Evolutionary conservation across 2,797 vertebrate species (phyloP).

Genomic region (Microctenopoma steveboyesi): DNA sequence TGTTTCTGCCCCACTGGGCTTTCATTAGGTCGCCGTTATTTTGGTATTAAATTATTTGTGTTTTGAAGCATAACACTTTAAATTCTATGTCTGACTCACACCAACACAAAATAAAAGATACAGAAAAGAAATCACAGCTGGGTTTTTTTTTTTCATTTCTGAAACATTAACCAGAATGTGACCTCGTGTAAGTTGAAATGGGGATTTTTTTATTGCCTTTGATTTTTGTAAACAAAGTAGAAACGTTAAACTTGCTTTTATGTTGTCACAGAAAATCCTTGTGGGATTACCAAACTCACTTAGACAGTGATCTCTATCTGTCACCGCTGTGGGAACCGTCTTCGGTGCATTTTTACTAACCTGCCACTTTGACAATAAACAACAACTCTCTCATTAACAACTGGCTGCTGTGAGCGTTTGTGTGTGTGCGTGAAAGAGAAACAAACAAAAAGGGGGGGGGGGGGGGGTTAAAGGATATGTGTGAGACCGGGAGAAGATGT

Average conservation of each 20-base stretch:
- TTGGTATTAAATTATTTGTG: slow-evolving; percentile 43
- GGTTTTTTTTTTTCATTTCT: slow-evolving; percentile 2
- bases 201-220: slow-evolving; percentile 7
- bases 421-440: slow-evolving; percentile 37
- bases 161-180: slow-evolving; percentile 24
- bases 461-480: slow-evolving; percentile 16
- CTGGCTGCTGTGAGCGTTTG: slow-evolving; percentile 28
- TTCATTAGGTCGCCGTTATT: slow-evolving; percentile 56
- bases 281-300: slow-evolving; percentile 36
- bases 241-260: slow-evolving; percentile 26
- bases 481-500: slow-evolving; percentile 7
- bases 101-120: not conserved
- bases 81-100: slow-evolving; percentile 8
- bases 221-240: slow-evolving; percentile 19
- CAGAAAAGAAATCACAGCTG: not conserved
- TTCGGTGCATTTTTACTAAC: slow-evolving; percentile 46
- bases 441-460: slow-evolving; percentile 1
- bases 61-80: slow-evolving; percentile 36
- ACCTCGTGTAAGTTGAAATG: slow-evolving; percentile 22
- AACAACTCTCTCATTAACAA: slow-evolving; percentile 57
- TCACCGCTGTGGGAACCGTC: slow-evolving; percentile 36
- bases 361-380: slow-evolving; percentile 60
- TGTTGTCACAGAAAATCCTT: slow-evolving; percentile 36
- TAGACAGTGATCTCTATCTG: slow-evolving; percentile 18
- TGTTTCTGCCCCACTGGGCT: slow-evolving; percentile 51